These are phyloP conservation scores for Drosophila neonasuta DNA, from an alignment of 2,888 invertebrate species.

Conservation along the genomic window DNA sequence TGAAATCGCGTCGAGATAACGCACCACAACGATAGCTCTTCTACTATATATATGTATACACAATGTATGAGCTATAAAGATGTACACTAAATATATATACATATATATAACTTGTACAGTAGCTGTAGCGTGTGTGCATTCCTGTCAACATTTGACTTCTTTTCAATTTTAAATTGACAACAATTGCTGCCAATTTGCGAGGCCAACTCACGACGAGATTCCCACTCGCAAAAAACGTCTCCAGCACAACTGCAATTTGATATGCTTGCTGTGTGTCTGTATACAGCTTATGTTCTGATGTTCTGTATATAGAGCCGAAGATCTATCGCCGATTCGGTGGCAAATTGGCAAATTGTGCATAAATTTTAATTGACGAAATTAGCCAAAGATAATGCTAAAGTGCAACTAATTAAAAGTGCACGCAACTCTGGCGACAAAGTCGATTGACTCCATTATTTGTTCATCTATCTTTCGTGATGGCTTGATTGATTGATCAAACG, in stretches of 20 bases:
- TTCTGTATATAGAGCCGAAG: background rate
- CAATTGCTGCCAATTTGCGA: constrained; percentile 72
- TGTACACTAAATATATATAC: background rate
- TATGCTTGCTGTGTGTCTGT: too few species aligned
- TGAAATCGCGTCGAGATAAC: constrained; percentile 55
- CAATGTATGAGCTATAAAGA: constrained; percentile 21
- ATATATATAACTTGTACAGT: constrained; percentile 5
- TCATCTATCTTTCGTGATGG: background rate
- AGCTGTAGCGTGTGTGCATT: constrained; percentile 34
- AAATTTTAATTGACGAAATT: constrained; percentile 58
- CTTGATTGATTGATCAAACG: constrained; percentile 6
- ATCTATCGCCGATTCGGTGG: constrained; percentile 30
- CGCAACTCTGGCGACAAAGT: constrained; percentile 2
- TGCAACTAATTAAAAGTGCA: constrained; percentile 58
- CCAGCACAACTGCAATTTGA: background rate
- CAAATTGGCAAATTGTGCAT: constrained; percentile 44
- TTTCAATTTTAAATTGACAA: constrained; percentile 80
- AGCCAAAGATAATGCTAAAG: constrained; percentile 25
- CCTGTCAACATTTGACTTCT: constrained; percentile 66
- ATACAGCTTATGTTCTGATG: background rate
- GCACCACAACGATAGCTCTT: constrained; percentile 2
- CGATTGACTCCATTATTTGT: background rate
- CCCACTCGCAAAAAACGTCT: constrained; percentile 15
- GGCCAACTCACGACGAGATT: constrained; percentile 29
- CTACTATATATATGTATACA: background rate